phyloP scores from a whole-genome alignment of 2,888 invertebrate genomes.

The Macrostomum cliftonense region DNA sequence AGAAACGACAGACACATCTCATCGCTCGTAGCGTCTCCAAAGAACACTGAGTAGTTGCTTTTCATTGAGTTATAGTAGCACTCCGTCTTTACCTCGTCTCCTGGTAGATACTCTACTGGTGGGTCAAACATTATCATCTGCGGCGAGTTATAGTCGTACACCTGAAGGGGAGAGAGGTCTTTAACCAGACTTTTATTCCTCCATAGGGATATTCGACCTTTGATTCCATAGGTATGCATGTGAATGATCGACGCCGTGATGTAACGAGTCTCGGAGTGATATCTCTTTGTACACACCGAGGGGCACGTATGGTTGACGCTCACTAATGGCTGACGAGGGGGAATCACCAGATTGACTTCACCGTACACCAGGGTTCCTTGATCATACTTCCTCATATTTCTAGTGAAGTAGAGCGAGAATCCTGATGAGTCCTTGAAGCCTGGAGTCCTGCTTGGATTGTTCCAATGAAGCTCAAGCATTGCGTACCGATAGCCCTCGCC shows the following conservation, averaged over 20 bases:
- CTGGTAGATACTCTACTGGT: background rate
- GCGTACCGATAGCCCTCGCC: no score
- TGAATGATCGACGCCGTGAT: background rate
- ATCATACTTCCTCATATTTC: constrained; percentile 10
- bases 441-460: background rate
- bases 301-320: no score
- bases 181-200: background rate
- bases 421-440: constrained; percentile 13
- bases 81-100: background rate
- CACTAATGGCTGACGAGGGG: background rate
- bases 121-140: background rate
- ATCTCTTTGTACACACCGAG: no score
- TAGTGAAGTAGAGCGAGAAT: constrained; percentile 12
- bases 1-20: background rate
- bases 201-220: background rate
- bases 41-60: background rate
- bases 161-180: background rate
- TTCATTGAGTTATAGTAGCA: background rate
- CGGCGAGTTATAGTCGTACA: background rate
- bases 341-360: constrained; percentile 12
- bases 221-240: background rate
- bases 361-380: constrained; percentile 14
- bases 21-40: background rate
- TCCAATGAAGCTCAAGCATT: no score
- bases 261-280: no score